Conservation (phyloP, 2,113 vertebrate species). For the Heterotilapia buettikoferi region DNA sequence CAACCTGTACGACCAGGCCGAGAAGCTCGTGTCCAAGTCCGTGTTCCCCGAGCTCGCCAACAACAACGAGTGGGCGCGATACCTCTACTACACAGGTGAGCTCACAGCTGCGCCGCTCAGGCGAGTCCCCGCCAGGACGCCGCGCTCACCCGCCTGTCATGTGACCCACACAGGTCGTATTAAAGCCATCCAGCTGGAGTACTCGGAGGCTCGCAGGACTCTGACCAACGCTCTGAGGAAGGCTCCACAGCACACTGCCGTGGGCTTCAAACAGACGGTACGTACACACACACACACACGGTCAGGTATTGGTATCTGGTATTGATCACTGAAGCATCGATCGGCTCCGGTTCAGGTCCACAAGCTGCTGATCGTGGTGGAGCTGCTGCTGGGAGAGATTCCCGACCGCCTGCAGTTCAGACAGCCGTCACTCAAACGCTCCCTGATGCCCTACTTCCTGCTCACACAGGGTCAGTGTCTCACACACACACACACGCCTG, state of each 20-base stretch:
- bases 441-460: conserved; percentile 97
- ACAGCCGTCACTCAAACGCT: conserved; percentile 93
- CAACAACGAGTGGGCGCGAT: conserved; percentile 99
- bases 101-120: accelerated
- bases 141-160: not conserved
- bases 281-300: not conserved
- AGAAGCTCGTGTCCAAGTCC: conserved; percentile 95
- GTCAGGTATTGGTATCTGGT: not conserved
- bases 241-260: conserved; percentile 93
- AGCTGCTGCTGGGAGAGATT: conserved; percentile 92
- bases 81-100: conserved; percentile 95
- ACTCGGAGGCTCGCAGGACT: conserved; percentile 89
- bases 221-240: conserved; percentile 95
- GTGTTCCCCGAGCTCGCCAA: conserved; percentile 96
- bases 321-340: not conserved
- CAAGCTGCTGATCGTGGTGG: conserved; percentile 96
- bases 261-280: conserved; percentile 97
- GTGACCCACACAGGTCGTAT: conserved; percentile 80
- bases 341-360: conserved; percentile 77
- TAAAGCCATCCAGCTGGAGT: conserved; percentile 97
- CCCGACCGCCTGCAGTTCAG: conserved; percentile 96
- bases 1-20: conserved; percentile 95
- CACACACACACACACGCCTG: not conserved
- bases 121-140: accelerated
- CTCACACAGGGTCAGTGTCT: conserved; percentile 85